A percentile compares a stretch with the other conserved stretches of the same genome.
These are phyloP conservation scores for Griposia aprilina DNA, from an alignment of 2,888 invertebrate genomes.

Conservation along the genomic window DNA sequence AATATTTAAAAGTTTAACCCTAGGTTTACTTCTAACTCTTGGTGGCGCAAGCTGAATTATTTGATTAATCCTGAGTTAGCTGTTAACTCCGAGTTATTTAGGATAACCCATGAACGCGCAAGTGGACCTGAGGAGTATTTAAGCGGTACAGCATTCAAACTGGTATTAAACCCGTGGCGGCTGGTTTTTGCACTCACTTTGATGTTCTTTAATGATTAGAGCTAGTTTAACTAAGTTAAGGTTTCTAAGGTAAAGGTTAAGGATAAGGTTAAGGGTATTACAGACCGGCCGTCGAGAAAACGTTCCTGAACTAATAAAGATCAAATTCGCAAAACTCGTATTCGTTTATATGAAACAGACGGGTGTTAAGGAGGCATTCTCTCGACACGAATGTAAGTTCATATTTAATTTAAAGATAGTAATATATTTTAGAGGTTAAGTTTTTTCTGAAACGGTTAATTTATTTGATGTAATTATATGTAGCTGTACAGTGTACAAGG, in stretches of 20 bases:
- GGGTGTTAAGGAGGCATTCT: no score
- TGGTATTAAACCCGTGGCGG: background rate
- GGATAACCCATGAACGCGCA: no score
- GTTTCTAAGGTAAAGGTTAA: background rate
- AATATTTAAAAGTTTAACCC: no score
- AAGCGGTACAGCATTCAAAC: background rate
- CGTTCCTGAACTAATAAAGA: no score
- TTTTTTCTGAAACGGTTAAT: background rate
- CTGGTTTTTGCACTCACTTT: background rate
- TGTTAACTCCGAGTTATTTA: no score
- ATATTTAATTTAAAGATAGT: background rate
- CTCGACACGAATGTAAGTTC: background rate
- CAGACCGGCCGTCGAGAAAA: no score
- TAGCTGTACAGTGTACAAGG: background rate
- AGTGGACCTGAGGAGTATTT: no score
- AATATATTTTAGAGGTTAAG: background rate
- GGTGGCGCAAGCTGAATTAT: no score
- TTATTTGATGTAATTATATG: background rate
- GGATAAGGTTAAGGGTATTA: background rate
- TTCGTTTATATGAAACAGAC: no score
- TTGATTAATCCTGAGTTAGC: no score
- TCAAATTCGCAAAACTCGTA: no score
- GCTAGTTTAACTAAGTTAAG: background rate
- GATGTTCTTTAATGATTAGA: background rate
- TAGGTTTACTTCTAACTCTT: no score